Conservation (phyloP, 2,888 invertebrate species). For the Holacanthella duospinosa region DNA sequence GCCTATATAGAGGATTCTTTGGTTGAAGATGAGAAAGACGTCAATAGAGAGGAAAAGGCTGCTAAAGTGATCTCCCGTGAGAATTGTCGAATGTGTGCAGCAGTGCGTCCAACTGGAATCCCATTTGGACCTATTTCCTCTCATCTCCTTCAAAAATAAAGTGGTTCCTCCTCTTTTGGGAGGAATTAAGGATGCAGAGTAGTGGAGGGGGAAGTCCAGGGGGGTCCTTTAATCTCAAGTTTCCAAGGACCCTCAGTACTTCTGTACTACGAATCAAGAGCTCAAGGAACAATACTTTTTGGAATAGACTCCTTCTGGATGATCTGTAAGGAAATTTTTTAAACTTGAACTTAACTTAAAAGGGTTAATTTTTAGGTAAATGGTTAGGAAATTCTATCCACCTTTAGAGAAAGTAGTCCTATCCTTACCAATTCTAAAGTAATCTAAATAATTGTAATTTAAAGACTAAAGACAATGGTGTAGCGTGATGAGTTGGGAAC, state of each 20-base stretch:
- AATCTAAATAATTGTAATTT: too few species aligned
- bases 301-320: neutral
- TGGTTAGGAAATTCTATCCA: too few species aligned
- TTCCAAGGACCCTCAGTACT: conserved; percentile 4
- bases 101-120: conserved; percentile 4
- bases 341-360: too few species aligned
- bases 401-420: too few species aligned
- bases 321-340: neutral
- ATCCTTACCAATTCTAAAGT: too few species aligned
- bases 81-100: neutral
- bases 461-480: too few species aligned
- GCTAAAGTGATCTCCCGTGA: neutral
- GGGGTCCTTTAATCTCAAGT: neutral
- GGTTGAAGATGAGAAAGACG: conserved; percentile 1
- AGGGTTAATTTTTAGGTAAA: too few species aligned
- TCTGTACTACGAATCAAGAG: conserved; percentile 2
- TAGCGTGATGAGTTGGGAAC: too few species aligned
- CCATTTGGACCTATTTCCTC: neutral
- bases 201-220: neutral
- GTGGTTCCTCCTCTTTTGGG: neutral
- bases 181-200: conserved; percentile 7
- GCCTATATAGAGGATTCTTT: neutral
- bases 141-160: neutral
- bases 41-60: neutral
- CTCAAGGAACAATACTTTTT: neutral